A percentile compares a stretch with the other conserved stretches of the same genome.
Conservation (phyloP, 1,140 invertebrate species). For the Eupeodes corollae region DNA sequence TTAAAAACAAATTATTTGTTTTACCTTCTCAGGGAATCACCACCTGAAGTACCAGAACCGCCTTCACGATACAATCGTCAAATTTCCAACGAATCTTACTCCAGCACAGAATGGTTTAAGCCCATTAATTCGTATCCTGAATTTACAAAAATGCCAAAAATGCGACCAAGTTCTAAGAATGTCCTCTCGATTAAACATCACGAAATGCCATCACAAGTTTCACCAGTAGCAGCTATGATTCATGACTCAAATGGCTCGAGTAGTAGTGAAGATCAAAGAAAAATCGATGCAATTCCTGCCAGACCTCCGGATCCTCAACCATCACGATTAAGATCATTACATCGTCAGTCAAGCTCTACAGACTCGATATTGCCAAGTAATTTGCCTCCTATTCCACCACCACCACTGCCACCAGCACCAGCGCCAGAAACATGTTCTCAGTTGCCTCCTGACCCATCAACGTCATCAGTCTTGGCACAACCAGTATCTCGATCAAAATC, state of each 20-base stretch:
- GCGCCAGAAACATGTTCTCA: constrained; percentile 9
- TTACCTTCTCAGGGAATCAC: not conserved
- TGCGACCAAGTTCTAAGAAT: constrained; percentile 33
- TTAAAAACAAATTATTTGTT: too few relatives aligned
- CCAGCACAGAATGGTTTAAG: constrained; percentile 29
- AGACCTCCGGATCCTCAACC: constrained; percentile 10
- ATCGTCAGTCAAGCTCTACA: not conserved
- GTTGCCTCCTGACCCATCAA: constrained; percentile 3
- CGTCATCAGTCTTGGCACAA: not conserved
- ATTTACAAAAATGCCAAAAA: constrained; percentile 29
- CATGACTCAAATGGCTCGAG: constrained; percentile 33
- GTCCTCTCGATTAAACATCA: constrained; percentile 33
- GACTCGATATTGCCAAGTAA: not conserved
- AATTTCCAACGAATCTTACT: constrained; percentile 18
- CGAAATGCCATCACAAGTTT: constrained; percentile 19
- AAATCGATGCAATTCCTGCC: constrained; percentile 2
- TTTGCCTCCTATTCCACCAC: constrained; percentile 2
- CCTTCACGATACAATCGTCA: constrained; percentile 1
- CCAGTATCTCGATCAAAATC: constrained; percentile 17
- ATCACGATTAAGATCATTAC: not conserved
- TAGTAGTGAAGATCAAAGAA: constrained; percentile 25
- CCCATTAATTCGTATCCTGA: constrained; percentile 27
- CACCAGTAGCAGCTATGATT: constrained; percentile 30
- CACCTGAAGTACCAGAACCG: not conserved
- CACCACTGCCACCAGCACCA: constrained; percentile 15